Conservation (phyloP, 2,113 vertebrate species). For the Amblyopsis rosae region DNA sequence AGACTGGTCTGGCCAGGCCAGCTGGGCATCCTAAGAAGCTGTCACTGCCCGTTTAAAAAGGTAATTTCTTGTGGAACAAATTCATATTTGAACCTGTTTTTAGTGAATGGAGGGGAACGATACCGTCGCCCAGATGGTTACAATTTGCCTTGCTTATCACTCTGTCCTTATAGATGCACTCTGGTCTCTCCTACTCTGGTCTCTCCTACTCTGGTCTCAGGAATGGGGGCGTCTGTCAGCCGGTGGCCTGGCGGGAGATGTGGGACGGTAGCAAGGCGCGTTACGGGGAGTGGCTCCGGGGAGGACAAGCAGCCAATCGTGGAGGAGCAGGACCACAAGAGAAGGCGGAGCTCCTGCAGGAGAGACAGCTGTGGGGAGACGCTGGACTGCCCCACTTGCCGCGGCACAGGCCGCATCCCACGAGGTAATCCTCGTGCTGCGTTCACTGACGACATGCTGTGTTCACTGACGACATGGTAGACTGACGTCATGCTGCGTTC, state of each 20-base stretch:
- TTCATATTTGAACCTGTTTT: no score
- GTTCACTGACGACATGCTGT: no score
- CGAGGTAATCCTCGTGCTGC: conserved; percentile 49
- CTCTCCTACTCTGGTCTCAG: neutral
- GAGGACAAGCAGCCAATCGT: conserved; percentile 49
- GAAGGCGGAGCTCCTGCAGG: conserved; percentile 1
- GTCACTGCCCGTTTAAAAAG: no score
- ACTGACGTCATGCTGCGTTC: no score
- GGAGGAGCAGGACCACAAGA: neutral
- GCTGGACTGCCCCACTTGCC: conserved; percentile 74
- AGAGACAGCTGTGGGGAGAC: conserved; percentile 26
- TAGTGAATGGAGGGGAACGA: no score
- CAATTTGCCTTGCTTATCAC: neutral
- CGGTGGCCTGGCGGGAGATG: neutral
- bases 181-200: neutral
- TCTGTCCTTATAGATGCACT: no score
- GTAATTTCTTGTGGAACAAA: no score
- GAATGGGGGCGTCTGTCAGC: conserved; percentile 27
- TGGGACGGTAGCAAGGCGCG: neutral
- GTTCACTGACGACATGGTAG: no score
- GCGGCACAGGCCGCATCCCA: conserved; percentile 77
- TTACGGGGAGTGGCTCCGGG: neutral
- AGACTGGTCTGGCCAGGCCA: no score
- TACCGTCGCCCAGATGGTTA: no score
- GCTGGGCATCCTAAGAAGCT: no score